phyloP scores from a whole-genome alignment of 1,140 invertebrate genomes.

The Zophobas atratus region DNA sequence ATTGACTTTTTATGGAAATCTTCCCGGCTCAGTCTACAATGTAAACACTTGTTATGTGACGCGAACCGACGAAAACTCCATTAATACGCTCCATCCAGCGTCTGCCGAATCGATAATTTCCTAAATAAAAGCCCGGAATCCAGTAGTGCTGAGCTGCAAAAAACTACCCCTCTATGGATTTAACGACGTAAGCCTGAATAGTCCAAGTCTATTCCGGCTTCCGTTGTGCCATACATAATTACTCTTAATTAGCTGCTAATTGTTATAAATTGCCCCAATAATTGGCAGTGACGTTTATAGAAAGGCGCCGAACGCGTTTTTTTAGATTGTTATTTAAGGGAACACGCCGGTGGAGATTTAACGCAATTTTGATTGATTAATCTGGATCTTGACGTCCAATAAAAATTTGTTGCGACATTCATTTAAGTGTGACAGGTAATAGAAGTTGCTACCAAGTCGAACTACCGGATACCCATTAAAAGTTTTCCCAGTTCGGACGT shows the following conservation, averaged over 20 bases:
- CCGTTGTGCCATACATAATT: conserved; percentile 52
- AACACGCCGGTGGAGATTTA: background rate
- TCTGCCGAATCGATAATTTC: conserved; percentile 35
- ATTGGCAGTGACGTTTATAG: conserved; percentile 32
- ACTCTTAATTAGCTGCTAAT: conserved; percentile 57
- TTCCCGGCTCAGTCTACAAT: conserved; percentile 37
- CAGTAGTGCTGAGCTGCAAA: conserved; percentile 1
- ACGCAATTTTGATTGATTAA: conserved; percentile 36
- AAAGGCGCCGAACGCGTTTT: conserved; percentile 12
- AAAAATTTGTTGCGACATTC: conserved; percentile 37
- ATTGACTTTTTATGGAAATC: conserved; percentile 47
- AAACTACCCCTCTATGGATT: conserved; percentile 7
- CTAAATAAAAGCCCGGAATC: conserved; percentile 21
- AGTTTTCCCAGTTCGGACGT: conserved; percentile 2
- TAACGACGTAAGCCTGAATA: conserved; percentile 2
- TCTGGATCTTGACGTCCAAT: conserved; percentile 8
- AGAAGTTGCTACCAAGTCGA: conserved; percentile 20
- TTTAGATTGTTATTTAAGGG: background rate
- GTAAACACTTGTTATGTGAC: conserved; percentile 38
- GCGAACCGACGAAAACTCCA: conserved; percentile 36
- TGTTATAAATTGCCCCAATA: conserved; percentile 58
- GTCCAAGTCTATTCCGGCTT: conserved; percentile 6
- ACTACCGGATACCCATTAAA: conserved; percentile 11
- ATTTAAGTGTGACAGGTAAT: conserved; percentile 33
- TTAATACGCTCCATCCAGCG: conserved; percentile 32